Percentiles rank a stretch among this genome's conserved stretches.
These are phyloP conservation scores for Leptopilina clavipes DNA, from an alignment of 1,140 invertebrate species.

Conservation along the genomic window DNA sequence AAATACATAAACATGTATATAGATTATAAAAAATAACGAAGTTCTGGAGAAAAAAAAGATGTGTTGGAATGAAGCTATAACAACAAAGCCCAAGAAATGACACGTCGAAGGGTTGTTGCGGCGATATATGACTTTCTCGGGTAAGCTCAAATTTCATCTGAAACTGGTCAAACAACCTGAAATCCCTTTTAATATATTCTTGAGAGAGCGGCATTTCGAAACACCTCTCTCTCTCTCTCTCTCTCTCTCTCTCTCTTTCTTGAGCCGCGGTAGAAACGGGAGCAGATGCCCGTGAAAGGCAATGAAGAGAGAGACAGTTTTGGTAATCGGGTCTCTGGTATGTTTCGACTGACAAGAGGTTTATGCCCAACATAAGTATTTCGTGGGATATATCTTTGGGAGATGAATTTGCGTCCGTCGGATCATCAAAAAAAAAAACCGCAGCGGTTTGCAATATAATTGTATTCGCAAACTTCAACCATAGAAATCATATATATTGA, in stretches of 20 bases:
- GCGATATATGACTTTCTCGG: constrained; percentile 1
- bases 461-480: too few species aligned
- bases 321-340: constrained; percentile 64
- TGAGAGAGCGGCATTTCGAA: not conserved
- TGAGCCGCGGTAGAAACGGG: constrained; percentile 46
- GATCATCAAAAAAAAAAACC: not conserved
- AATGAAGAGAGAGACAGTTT: constrained; percentile 66
- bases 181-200: not conserved
- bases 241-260: not conserved
- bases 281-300: constrained; percentile 66
- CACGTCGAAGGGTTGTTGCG: not conserved
- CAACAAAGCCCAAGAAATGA: not conserved
- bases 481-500: too few species aligned
- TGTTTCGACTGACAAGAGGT: constrained; percentile 51
- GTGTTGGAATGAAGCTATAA: constrained; percentile 5
- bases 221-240: not conserved
- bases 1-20: not conserved
- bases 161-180: constrained; percentile 8
- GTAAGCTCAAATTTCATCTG: not conserved
- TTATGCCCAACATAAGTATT: constrained; percentile 33
- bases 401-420: constrained; percentile 20
- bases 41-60: too few species aligned
- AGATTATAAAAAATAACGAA: not conserved
- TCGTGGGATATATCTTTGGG: constrained; percentile 26
- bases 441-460: too few species aligned